phyloP scores from a whole-genome alignment of 2,888 invertebrate genomes.

The Ganaspis brasiliensis region DNA sequence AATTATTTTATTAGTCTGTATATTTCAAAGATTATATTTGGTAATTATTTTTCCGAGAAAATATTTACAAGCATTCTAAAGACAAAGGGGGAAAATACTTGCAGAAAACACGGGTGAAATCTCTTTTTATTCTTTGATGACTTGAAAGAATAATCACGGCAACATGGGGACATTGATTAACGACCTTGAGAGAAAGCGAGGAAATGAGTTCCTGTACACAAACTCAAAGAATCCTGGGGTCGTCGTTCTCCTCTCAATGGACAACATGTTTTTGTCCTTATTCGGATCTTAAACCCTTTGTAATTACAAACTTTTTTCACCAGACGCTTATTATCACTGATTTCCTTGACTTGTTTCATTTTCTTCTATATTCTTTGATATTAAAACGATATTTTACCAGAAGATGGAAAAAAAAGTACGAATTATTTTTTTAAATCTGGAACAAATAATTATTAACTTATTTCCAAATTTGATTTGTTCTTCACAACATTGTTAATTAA shows the following conservation, averaged over 20 bases:
- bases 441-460: too few species aligned
- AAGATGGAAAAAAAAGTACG: too few species aligned
- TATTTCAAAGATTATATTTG: neutral
- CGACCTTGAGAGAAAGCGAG: conserved; percentile 25
- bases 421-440: too few species aligned
- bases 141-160: conserved; percentile 57
- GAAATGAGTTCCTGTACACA: conserved; percentile 35
- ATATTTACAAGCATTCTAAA: neutral
- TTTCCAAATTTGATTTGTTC: too few species aligned
- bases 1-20: too few species aligned
- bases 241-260: conserved; percentile 27
- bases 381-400: too few species aligned
- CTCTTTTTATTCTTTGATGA: conserved; percentile 24
- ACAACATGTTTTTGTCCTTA: conserved; percentile 19
- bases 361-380: too few species aligned
- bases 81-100: neutral
- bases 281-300: conserved; percentile 38
- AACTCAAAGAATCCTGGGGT: neutral
- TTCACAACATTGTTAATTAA: too few species aligned
- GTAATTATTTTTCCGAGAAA: neutral
- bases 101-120: neutral
- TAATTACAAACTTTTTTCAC: conserved; percentile 23
- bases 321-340: conserved; percentile 33
- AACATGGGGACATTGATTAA: conserved; percentile 54
- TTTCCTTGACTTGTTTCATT: neutral